Evolutionary conservation across 2,888 invertebrate genomes (phyloP).

Genomic region (Meliscaeva auricollis): DNA sequence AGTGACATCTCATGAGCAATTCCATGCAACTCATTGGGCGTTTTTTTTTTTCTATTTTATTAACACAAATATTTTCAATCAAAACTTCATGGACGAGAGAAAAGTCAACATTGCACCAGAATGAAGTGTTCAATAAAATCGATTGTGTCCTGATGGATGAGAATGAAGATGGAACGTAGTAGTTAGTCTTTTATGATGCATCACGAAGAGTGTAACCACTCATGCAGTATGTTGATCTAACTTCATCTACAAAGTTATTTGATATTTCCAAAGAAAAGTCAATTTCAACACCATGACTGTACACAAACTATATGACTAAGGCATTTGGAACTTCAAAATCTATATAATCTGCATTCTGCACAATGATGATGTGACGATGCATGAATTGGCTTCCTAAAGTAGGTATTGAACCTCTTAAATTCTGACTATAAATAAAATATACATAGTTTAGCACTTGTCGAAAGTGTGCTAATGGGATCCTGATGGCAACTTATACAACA

Average conservation of each 20-base stretch:
- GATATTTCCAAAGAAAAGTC: constrained; percentile 40
- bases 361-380: constrained; percentile 1
- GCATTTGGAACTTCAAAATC: too few species aligned
- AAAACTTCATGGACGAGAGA: background rate
- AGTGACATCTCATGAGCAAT: too few species aligned
- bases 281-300: constrained; percentile 31
- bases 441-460: background rate
- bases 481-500: background rate
- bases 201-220: background rate
- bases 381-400: constrained; percentile 34
- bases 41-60: background rate
- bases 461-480: constrained; percentile 17
- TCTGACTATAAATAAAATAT: background rate
- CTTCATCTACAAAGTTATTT: constrained; percentile 14
- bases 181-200: background rate
- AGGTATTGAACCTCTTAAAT: background rate
- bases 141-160: constrained; percentile 19
- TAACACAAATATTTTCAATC: background rate
- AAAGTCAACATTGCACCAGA: background rate
- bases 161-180: background rate
- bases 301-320: too few species aligned
- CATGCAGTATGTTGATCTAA: constrained; percentile 10
- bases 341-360: too few species aligned
- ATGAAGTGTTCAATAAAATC: constrained; percentile 12
- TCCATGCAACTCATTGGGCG: background rate